These are phyloP conservation scores for Allacma fusca DNA, from an alignment of 2,888 invertebrate genomes.

Conservation along the genomic window DNA sequence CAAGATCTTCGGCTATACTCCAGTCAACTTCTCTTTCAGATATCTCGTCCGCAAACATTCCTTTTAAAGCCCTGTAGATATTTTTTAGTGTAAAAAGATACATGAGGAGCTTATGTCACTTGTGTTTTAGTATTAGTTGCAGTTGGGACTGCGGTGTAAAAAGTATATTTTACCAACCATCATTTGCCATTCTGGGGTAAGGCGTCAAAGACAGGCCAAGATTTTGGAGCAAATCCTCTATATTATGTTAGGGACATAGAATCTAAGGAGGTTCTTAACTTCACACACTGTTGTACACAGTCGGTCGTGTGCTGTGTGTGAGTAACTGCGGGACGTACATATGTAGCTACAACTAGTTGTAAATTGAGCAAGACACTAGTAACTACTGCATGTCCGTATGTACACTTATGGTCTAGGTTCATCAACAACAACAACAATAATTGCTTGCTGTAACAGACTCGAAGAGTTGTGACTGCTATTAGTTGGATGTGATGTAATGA, in stretches of 20 bases:
- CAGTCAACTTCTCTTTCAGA: no score
- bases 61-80: no score
- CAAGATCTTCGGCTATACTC: no score
- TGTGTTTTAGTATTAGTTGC: no score
- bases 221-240: neutral
- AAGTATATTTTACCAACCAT: neutral
- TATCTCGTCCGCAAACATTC: no score
- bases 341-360: neutral
- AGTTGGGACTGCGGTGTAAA: neutral
- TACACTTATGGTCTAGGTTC: neutral
- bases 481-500: constrained; percentile 22
- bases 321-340: no score
- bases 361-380: neutral
- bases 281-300: no score
- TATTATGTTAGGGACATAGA: neutral
- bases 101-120: no score
- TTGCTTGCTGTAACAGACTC: neutral
- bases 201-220: constrained; percentile 14
- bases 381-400: neutral
- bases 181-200: constrained; percentile 28
- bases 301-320: no score
- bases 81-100: no score
- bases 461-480: constrained; percentile 16
- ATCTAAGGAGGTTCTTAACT: no score
- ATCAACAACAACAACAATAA: constrained; percentile 11